Conservation (phyloP, 2,888 invertebrate genomes). For the Orchesella flavescens region DNA sequence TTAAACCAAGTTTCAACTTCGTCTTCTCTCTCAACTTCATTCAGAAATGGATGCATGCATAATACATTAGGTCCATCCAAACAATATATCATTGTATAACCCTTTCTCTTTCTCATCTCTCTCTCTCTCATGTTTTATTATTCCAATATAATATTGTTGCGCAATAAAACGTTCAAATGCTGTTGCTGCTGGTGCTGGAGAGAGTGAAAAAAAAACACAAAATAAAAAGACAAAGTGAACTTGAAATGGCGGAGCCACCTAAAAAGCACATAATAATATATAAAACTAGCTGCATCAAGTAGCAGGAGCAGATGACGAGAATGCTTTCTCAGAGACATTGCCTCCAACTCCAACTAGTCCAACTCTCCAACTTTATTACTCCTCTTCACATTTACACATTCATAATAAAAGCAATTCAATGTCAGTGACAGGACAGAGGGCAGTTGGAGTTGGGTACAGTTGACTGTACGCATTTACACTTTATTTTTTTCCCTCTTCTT, state of each 20-base stretch:
- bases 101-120: constrained; percentile 1
- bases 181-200: background rate
- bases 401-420: constrained; percentile 36
- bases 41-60: constrained; percentile 22
- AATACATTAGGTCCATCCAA: background rate
- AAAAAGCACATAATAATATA: background rate
- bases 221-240: background rate
- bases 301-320: background rate
- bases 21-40: background rate
- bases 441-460: too few relatives aligned
- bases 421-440: constrained; percentile 20
- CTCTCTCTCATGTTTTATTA: constrained; percentile 2
- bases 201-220: background rate
- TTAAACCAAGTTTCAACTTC: background rate
- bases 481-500: background rate
- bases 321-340: background rate
- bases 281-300: background rate
- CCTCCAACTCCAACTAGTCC: background rate
- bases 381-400: constrained; percentile 12
- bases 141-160: constrained; percentile 10
- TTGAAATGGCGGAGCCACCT: background rate
- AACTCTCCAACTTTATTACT: background rate
- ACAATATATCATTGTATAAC: background rate
- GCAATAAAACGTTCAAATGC: constrained; percentile 3
- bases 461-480: background rate